Conservation (phyloP, 1,140 invertebrate species). For the Asbolus verrucosus region DNA sequence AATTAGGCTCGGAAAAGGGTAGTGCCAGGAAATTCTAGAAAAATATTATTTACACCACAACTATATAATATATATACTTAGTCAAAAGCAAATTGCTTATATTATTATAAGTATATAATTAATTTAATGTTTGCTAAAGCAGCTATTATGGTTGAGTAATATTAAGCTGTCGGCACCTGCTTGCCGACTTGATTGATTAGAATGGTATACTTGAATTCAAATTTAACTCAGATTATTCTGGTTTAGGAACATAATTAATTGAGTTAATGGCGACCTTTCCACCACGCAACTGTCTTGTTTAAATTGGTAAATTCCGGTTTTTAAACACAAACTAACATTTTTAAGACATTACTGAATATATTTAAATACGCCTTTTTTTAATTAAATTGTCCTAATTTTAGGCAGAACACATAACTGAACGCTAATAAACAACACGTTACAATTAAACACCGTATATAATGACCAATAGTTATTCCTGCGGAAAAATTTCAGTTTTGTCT, state of each 20-base stretch:
- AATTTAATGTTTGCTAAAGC: slow-evolving; percentile 42
- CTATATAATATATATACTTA: not conserved
- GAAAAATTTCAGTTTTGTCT: no score
- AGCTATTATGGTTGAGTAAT: slow-evolving; percentile 31
- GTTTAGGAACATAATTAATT: slow-evolving; percentile 32
- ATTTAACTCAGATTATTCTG: slow-evolving; percentile 32
- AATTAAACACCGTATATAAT: no score
- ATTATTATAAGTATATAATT: slow-evolving; percentile 20
- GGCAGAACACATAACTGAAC: no score
- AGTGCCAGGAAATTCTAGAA: no score
- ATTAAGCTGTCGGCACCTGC: slow-evolving; percentile 38
- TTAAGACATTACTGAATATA: no score
- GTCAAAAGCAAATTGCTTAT: slow-evolving; percentile 18
- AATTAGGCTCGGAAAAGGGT: slow-evolving; percentile 13
- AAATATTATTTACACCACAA: slow-evolving; percentile 15
- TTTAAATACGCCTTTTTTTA: no score
- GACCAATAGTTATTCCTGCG: no score
- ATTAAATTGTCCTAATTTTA: no score
- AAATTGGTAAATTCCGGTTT: no score
- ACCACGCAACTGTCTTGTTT: no score
- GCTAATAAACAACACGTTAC: no score
- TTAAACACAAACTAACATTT: no score
- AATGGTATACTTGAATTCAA: slow-evolving; percentile 33
- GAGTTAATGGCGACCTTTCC: slow-evolving; percentile 1
- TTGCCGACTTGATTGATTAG: slow-evolving; percentile 40